phyloP scores from a whole-genome alignment of 2,797 vertebrate genomes.

The Philypnodon macrostomus region DNA sequence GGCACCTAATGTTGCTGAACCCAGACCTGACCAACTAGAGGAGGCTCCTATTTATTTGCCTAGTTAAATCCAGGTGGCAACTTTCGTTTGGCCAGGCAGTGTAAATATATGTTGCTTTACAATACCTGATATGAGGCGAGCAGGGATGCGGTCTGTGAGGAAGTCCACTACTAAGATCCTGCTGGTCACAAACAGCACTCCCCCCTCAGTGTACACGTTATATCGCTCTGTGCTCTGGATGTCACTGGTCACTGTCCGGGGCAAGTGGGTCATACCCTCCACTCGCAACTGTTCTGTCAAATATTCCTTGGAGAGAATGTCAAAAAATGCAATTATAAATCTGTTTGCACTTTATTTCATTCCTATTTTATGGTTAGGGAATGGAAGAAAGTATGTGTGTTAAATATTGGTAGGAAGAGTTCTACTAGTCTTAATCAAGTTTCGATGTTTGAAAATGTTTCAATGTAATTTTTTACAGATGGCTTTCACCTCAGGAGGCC shows the following conservation, averaged over 20 bases:
- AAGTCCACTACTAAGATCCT: conserved; percentile 97
- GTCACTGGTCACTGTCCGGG: conserved; percentile 88
- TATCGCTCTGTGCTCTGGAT: conserved; percentile 82
- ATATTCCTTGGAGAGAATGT: conserved; percentile 81
- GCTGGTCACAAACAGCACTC: conserved; percentile 93
- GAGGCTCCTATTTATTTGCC: no score
- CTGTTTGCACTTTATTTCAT: not conserved
- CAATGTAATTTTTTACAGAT: no score
- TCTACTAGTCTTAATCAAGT: no score
- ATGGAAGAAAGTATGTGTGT: no score
- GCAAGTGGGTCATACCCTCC: conserved; percentile 87
- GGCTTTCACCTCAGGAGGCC: no score
- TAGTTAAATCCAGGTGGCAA: no score
- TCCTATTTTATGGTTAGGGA: no score
- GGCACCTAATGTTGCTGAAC: no score
- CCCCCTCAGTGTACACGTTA: conserved; percentile 89
- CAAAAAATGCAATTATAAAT: not conserved
- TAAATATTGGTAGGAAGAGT: no score
- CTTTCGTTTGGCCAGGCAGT: no score
- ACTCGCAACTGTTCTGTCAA: conserved; percentile 87
- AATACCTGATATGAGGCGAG: conserved; percentile 86
- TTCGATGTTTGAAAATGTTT: no score
- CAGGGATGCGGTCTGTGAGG: conserved; percentile 91
- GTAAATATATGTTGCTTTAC: not conserved
- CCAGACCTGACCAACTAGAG: no score